These are phyloP conservation scores for Melitaea cinxia DNA, from an alignment of 1,140 invertebrate genomes.

Conservation along the genomic window DNA sequence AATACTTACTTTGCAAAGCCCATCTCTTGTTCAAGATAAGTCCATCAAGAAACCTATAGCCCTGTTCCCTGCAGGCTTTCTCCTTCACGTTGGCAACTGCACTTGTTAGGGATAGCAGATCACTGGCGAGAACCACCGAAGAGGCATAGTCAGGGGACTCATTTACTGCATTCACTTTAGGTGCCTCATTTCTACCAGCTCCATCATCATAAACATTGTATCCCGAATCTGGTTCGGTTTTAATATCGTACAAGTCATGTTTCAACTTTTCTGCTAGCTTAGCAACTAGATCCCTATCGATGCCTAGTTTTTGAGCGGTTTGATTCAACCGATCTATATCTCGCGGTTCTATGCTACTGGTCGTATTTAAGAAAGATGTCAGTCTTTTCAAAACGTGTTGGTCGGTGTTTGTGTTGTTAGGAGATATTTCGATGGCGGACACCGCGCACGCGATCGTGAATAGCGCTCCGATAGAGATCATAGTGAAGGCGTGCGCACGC, in stretches of 20 bases:
- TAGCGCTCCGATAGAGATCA: constrained; percentile 48
- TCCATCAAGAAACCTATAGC: constrained; percentile 74
- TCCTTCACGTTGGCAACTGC: constrained; percentile 72
- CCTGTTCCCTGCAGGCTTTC: constrained; percentile 75
- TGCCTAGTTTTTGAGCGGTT: constrained; percentile 52
- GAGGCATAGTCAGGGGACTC: constrained; percentile 76
- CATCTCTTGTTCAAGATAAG: constrained; percentile 79
- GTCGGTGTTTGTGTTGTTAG: constrained; percentile 53
- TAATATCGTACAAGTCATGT: constrained; percentile 32
- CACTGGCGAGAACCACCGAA: constrained; percentile 70
- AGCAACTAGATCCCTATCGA: constrained; percentile 54
- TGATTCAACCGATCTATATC: constrained; percentile 49
- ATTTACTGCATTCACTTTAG: constrained; percentile 49
- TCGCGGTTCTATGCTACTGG: constrained; percentile 46
- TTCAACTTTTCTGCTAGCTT: constrained; percentile 52
- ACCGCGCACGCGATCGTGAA: constrained; percentile 55
- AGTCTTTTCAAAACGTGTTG: constrained; percentile 52
- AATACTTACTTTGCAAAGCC: constrained; percentile 82
- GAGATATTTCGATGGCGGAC: constrained; percentile 39
- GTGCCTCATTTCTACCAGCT: constrained; percentile 36
- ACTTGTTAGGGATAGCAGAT: constrained; percentile 69
- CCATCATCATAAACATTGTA: constrained; percentile 58
- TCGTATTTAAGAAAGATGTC: constrained; percentile 46
- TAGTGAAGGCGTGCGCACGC: constrained; percentile 65
- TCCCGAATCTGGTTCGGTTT: constrained; percentile 34